Conservation (phyloP, 2,113 vertebrate species). For the Campylomormyrus tamandua region DNA sequence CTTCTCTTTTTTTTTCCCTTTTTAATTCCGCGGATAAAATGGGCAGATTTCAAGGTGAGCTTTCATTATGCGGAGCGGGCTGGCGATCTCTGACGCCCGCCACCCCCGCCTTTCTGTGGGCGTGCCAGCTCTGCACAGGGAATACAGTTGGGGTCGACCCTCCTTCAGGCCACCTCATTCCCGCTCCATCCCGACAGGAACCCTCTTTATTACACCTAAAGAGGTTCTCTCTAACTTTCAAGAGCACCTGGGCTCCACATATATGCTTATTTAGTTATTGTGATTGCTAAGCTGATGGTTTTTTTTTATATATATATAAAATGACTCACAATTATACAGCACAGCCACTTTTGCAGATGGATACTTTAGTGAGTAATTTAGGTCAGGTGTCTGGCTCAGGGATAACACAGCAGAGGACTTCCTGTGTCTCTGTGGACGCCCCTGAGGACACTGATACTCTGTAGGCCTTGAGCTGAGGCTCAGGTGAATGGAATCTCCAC, state of each 20-base stretch:
- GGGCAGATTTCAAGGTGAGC: constrained; percentile 13
- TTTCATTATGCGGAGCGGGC: not conserved
- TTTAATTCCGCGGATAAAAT: not conserved
- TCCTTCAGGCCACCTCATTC: not conserved
- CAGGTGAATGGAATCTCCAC: not conserved
- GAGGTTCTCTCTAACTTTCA: not conserved
- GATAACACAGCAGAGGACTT: not conserved
- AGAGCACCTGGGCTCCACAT: not conserved
- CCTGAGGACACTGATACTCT: not conserved
- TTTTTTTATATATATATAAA: too few species aligned
- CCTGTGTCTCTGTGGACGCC: not conserved
- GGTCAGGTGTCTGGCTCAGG: not conserved
- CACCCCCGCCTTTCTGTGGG: not conserved
- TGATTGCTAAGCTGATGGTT: not conserved
- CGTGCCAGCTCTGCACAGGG: not conserved
- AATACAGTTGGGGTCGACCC: not conserved
- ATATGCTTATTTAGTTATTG: not conserved
- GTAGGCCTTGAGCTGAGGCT: not conserved
- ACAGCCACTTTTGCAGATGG: not conserved
- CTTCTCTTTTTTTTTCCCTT: not conserved
- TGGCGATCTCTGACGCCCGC: not conserved
- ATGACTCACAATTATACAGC: not conserved
- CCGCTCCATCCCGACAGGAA: not conserved
- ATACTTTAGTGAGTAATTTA: not conserved
- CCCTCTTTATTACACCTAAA: not conserved